These are phyloP conservation scores for Drosophila melanica DNA, from an alignment of 1,140 invertebrate species.

Conservation along the genomic window DNA sequence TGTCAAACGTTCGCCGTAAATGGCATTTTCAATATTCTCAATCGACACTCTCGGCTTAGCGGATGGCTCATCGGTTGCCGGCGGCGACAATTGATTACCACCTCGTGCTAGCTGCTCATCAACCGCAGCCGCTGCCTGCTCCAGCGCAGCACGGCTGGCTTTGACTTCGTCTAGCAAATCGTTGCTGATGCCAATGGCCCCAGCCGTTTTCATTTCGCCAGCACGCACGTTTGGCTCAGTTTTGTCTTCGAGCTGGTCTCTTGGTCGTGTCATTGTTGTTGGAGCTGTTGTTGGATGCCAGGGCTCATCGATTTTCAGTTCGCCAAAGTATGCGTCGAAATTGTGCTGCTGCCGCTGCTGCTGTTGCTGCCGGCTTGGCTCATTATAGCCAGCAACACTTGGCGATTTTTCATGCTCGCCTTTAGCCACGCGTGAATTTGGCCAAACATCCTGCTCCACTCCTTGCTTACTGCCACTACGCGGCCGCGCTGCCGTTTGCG, in stretches of 20 bases:
- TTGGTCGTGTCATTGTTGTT: constrained; percentile 14
- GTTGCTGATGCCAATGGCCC: constrained; percentile 59
- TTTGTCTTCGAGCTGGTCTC: constrained; percentile 53
- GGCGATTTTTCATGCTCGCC: constrained; percentile 80
- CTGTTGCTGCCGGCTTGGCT: constrained; percentile 44
- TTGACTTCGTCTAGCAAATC: constrained; percentile 77
- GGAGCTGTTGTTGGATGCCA: constrained; percentile 39
- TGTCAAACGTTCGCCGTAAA: constrained; percentile 81
- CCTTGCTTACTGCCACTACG: constrained; percentile 14
- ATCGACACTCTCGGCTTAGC: constrained; percentile 73
- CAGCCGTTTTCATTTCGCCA: constrained; percentile 16
- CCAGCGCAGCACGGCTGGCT: constrained; percentile 65
- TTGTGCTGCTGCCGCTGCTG: constrained; percentile 47
- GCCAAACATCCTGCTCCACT: constrained; percentile 50
- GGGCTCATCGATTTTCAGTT: constrained; percentile 78
- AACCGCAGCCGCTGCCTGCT: constrained; percentile 77
- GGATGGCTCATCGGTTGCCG: constrained; percentile 30
- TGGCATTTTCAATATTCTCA: constrained; percentile 84
- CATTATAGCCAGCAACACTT: constrained; percentile 69
- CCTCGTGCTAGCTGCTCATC: constrained; percentile 74
- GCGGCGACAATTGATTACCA: constrained; percentile 74
- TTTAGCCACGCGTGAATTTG: constrained; percentile 79
- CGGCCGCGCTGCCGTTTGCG: constrained; percentile 42
- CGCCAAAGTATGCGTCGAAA: constrained; percentile 72
- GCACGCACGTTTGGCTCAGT: constrained; percentile 56